Evolutionary conservation across 2,797 vertebrate species (phyloP).

Genomic region (Muscicapa comitata): DNA sequence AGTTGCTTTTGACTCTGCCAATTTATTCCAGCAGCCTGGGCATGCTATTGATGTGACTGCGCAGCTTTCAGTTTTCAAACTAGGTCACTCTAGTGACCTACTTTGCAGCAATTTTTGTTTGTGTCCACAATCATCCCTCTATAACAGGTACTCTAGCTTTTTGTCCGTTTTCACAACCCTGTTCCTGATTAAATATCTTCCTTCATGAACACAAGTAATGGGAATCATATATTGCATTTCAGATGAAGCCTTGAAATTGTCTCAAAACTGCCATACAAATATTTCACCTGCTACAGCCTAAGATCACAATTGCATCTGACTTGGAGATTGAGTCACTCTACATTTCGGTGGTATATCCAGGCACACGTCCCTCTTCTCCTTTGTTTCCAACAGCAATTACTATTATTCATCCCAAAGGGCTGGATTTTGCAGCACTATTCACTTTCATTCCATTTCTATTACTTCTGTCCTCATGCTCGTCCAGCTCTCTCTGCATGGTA

Average conservation of each 20-base stretch:
- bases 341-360: background rate
- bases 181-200: background rate
- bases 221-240: background rate
- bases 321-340: background rate
- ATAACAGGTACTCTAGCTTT: background rate
- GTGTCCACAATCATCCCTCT: background rate
- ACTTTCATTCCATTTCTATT: slow-evolving; percentile 55
- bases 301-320: background rate
- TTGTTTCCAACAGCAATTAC: background rate
- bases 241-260: background rate
- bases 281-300: background rate
- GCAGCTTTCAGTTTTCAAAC: background rate
- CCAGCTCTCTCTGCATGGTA: slow-evolving; percentile 20
- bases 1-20: background rate
- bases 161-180: background rate
- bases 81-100: background rate
- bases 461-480: slow-evolving; percentile 25
- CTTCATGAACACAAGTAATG: background rate
- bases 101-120: background rate
- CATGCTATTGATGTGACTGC: background rate
- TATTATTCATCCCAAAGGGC: background rate
- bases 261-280: background rate
- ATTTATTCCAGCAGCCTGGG: background rate
- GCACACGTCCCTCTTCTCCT: background rate
- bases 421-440: background rate